Evolutionary conservation across 2,797 vertebrate genomes (phyloP).

Genomic region (Valencia hispanica): DNA sequence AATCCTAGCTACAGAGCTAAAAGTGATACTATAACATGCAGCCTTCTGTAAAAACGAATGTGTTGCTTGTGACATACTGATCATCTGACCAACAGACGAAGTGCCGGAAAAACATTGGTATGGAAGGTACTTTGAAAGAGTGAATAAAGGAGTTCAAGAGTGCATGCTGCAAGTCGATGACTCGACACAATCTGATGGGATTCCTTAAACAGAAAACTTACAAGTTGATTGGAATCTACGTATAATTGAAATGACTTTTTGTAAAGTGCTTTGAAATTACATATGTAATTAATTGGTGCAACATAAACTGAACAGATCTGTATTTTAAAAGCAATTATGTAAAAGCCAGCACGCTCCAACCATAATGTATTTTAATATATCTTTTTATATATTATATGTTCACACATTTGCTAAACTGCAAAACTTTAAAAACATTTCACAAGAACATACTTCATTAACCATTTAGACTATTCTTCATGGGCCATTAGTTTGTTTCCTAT

Average conservation of each 20-base stretch:
- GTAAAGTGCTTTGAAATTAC: too few relatives aligned
- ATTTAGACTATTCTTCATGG: conserved; percentile 25
- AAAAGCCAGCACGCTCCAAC: not conserved
- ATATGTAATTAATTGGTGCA: too few relatives aligned
- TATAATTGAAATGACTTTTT: too few relatives aligned
- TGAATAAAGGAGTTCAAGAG: too few relatives aligned
- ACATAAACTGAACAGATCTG: too few relatives aligned
- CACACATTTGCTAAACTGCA: not conserved
- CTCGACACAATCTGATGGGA: too few relatives aligned
- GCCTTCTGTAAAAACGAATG: conserved; percentile 27
- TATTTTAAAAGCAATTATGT: not conserved
- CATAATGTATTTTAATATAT: too few relatives aligned
- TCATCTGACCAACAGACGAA: conserved; percentile 3
- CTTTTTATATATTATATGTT: too few relatives aligned
- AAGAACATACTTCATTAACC: conserved; percentile 30
- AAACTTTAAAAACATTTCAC: conserved; percentile 27
- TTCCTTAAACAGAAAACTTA: too few relatives aligned
- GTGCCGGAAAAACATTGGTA: not conserved
- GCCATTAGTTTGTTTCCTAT: conserved; percentile 40
- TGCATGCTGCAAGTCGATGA: too few relatives aligned
- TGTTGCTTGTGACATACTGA: conserved; percentile 9
- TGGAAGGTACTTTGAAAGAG: not conserved
- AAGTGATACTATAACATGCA: conserved; percentile 42
- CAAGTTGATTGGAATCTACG: too few relatives aligned
- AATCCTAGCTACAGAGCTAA: conserved; percentile 28